Evolutionary conservation across 2,888 invertebrate species (phyloP), one percentile per base, ranked within the genome.

Genomic region (Nymphalis c-album): DNA sequence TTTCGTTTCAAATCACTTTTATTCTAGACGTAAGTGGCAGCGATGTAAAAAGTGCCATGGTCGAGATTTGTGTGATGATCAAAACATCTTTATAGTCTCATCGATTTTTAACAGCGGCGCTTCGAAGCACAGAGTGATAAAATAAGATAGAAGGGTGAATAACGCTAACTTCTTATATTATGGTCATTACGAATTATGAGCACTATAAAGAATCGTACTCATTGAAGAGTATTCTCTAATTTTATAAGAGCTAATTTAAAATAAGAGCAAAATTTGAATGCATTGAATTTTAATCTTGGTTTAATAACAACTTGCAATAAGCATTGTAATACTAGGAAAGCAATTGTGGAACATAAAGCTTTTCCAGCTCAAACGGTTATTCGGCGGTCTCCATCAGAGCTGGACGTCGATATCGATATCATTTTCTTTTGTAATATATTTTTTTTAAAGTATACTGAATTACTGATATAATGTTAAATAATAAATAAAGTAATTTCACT

Each of bases 31-130:
- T 55, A 26, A 53, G 53, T 26, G 53, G 53, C 17, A 8, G 51
- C 13, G 53, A 16, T 16, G 26, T 22, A 26, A 16, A n/a, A 16
- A 17, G 53, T 17, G 53, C 26, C 51, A 1, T 40, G 53, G 53
- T 31, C 7, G 26, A 31, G 17, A 16, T 31, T 31, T 13, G 53
- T 31, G 0, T 16, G 62, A 59, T 63, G 58, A 67, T 67, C 67
- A 67, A 62, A 66, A 67, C 67, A 50, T 67, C 67, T 63, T 67
- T 63, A 66, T 57, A 47, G 58, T 58, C 50, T 51, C 58, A 67
- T 62, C 61, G 66, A 67, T 67, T 67, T 66, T 61, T 61, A 57
- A 61, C 35, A 55, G 63, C 40, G 40, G 40, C 40, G 40, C 55
- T 47, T 57, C 47, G 63, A 6, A 20, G 22, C 22, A 53, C 5